Base-by-base conservation (phyloP, 2,797 vertebrate genomes). In the Chelonia mydas region DNA sequence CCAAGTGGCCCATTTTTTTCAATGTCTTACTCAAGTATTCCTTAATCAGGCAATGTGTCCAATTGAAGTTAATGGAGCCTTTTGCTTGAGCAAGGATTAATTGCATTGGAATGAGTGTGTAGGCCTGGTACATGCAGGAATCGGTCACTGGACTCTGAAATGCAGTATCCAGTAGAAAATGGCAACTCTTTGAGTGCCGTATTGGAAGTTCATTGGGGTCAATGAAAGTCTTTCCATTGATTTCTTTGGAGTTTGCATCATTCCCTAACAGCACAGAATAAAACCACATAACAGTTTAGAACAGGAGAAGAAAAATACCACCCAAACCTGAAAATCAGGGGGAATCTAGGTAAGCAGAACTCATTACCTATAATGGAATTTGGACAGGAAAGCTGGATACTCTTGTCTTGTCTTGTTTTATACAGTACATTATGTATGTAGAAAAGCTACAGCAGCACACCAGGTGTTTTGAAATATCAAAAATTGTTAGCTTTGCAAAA, bases 391-490 rank as follows among this genome's bases (percentile, higher is more conserved):
- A 78, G 90, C 77, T 41, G 37, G n/a, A 21, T 37, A 41, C n/a
- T 65, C 15, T 65, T n/a, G 16, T n/a, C 61, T 9, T 65, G 8
- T n/a, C 61, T 9, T 65, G 8, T 72, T 19, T 72, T 41, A 37
- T 72, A 41, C 54, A 25, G 54, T 54, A 25, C 5, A 11, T 72
- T 41, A 41, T 72, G 23, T 41, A 23, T 72, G n/a, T 72, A 72
- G 37, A 23, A 72, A 41, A 41, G 37, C 17, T 25, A 81, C 23
- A 45, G 28, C 83, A 74, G 68, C 61, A 49, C 0, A 27, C 57
- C 7, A 23, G 83, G 27, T 92, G 83, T 74, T 90, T 83, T 96
- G 92, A 90, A 72, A 50, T 78, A 86, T 87, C 84, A 93, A 78
- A 84, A 87, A 84, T 83, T 47, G 28, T 27, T n/a, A 86, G 31